Percentiles rank a stretch among this genome's conserved stretches.
These are phyloP conservation scores for Lobophora halterata DNA, from an alignment of 2,888 invertebrate genomes.

Conservation along the genomic window DNA sequence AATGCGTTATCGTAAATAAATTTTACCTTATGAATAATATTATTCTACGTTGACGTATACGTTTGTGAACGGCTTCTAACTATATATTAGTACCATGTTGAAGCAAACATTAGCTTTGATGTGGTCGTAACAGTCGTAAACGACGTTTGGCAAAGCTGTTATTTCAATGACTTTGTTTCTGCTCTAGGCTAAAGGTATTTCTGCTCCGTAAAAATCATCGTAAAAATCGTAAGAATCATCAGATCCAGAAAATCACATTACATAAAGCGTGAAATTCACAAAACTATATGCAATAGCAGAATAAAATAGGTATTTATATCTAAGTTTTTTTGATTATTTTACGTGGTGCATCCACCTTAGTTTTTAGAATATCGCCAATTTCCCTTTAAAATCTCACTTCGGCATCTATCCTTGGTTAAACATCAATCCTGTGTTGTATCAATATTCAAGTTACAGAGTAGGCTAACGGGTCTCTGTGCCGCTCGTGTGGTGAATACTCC, in stretches of 20 bases:
- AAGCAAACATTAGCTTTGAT: constrained; percentile 28
- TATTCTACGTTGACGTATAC: constrained; percentile 15
- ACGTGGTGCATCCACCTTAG: no score
- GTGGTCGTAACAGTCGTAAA: constrained; percentile 28
- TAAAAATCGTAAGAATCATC: no score
- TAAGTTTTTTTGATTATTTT: no score
- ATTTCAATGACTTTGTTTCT: constrained; percentile 27
- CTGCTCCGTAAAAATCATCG: no score
- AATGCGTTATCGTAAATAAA: no score
- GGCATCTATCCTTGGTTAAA: no score
- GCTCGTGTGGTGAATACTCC: constrained; percentile 53
- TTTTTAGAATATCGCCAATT: no score
- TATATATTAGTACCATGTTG: constrained; percentile 1
- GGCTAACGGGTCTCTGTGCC: constrained; percentile 56
- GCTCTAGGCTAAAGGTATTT: constrained; percentile 17
- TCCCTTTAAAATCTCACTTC: no score
- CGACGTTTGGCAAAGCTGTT: constrained; percentile 22
- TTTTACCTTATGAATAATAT: constrained; percentile 11
- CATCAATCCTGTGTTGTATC: constrained; percentile 41
- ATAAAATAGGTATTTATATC: no score
- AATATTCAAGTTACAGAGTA: constrained; percentile 59
- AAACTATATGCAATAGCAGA: no score
- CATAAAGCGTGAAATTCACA: no score
- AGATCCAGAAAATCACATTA: no score
- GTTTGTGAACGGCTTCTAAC: constrained; percentile 13